Conservation (phyloP, 2,888 invertebrate genomes). For the Polymixis lichenea region DNA sequence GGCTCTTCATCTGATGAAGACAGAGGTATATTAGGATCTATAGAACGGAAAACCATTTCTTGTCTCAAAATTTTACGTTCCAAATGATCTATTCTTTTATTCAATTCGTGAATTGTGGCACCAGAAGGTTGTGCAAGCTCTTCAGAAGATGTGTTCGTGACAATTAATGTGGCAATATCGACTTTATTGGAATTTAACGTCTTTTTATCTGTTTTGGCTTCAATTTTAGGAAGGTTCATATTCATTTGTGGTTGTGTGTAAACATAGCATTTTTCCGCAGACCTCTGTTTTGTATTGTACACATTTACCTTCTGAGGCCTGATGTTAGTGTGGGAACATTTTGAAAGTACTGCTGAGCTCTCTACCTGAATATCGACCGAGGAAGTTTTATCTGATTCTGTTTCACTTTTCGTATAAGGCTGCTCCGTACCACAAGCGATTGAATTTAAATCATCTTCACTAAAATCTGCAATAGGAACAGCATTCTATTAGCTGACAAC, state of each 20-base stretch:
- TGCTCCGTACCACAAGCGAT: slow-evolving; percentile 69
- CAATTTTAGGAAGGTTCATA: slow-evolving; percentile 79
- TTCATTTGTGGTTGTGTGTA: slow-evolving; percentile 77
- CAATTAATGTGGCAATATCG: slow-evolving; percentile 78
- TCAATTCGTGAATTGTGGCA: slow-evolving; percentile 74
- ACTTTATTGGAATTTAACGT: slow-evolving; percentile 73
- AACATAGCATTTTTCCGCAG: slow-evolving; percentile 81
- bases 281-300: slow-evolving; percentile 72
- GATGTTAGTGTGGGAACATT: slow-evolving; percentile 71
- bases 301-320: slow-evolving; percentile 66
- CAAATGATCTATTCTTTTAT: slow-evolving; percentile 80
- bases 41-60: slow-evolving; percentile 84
- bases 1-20: slow-evolving; percentile 84
- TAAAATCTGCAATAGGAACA: slow-evolving; percentile 73
- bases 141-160: slow-evolving; percentile 78
- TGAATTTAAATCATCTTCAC: slow-evolving; percentile 74
- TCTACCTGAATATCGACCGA: slow-evolving; percentile 72
- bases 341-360: slow-evolving; percentile 69
- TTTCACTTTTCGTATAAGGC: slow-evolving; percentile 66
- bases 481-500: slow-evolving; percentile 25
- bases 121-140: slow-evolving; percentile 67
- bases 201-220: slow-evolving; percentile 72
- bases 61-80: slow-evolving; percentile 82
- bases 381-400: slow-evolving; percentile 69
- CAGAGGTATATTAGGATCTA: slow-evolving; percentile 78